Evolutionary conservation across 2,113 vertebrate genomes (phyloP).

Genomic region (Daboia siamensis): DNA sequence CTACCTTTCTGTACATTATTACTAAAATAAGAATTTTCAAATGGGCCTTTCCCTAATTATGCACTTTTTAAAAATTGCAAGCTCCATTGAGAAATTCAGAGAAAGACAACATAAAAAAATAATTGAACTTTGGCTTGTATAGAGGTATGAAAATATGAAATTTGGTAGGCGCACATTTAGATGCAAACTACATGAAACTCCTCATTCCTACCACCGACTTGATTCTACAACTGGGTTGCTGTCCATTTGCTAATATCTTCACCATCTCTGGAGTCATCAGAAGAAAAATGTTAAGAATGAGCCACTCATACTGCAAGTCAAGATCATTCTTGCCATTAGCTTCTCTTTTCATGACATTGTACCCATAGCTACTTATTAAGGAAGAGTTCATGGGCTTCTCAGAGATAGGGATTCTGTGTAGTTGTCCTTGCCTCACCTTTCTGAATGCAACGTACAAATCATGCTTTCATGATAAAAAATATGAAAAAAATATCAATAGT

Average conservation of each 20-base stretch:
- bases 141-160: background rate
- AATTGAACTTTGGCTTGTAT: background rate
- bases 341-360: background rate
- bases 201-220: background rate
- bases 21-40: background rate
- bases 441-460: background rate
- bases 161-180: background rate
- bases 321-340: background rate
- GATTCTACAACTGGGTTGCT: background rate
- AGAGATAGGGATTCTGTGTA: background rate
- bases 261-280: background rate
- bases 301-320: background rate
- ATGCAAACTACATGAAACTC: background rate
- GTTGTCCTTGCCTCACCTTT: background rate
- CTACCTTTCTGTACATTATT: background rate
- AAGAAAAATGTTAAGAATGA: background rate
- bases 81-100: background rate
- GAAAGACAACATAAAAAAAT: background rate
- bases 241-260: background rate
- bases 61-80: background rate
- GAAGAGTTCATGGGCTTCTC: background rate
- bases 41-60: background rate
- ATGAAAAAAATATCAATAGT: background rate
- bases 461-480: slow-evolving; percentile 1
- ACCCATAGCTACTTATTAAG: background rate